Evolutionary conservation across 2,888 invertebrate species (phyloP).

Genomic region (Anoncus sp.): DNA sequence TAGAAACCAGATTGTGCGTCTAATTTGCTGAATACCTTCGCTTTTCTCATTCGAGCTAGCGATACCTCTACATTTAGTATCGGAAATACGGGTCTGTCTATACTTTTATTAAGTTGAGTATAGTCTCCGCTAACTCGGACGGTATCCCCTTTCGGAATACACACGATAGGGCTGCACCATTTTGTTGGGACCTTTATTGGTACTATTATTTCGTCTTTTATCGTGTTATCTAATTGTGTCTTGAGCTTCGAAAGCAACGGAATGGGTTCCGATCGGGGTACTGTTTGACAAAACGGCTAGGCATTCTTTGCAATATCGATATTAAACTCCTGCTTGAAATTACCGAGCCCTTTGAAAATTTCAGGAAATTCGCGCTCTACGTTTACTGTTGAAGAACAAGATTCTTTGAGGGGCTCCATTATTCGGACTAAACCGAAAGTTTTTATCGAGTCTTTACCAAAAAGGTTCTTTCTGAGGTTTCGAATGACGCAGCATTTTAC

Average conservation of each 20-base stretch:
- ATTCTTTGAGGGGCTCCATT: constrained; percentile 20
- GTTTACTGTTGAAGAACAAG: constrained; percentile 6
- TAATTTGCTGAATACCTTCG: no score
- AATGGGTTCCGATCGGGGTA: constrained; percentile 62
- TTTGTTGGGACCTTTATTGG: constrained; percentile 54
- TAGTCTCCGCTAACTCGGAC: no score
- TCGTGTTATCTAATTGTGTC: constrained; percentile 56
- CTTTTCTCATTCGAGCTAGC: no score
- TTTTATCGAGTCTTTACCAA: constrained; percentile 54
- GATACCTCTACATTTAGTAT: no score
- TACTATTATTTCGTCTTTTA: constrained; percentile 60
- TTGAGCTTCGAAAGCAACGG: constrained; percentile 64
- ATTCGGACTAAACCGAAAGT: constrained; percentile 35
- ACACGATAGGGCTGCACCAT: no score
- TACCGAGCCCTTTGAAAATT: constrained; percentile 65
- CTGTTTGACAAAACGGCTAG: constrained; percentile 69
- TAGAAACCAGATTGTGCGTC: no score
- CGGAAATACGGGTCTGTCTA: no score
- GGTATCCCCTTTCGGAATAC: no score
- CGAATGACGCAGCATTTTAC: constrained; percentile 9
- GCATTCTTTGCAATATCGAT: constrained; percentile 69
- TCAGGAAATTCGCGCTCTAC: constrained; percentile 32
- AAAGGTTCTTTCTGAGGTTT: constrained; percentile 39
- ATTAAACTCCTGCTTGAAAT: constrained; percentile 63
- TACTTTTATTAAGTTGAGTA: no score